Evolutionary conservation across 2,888 invertebrate species (phyloP).

Genomic region (Muschampia plurimacula): DNA sequence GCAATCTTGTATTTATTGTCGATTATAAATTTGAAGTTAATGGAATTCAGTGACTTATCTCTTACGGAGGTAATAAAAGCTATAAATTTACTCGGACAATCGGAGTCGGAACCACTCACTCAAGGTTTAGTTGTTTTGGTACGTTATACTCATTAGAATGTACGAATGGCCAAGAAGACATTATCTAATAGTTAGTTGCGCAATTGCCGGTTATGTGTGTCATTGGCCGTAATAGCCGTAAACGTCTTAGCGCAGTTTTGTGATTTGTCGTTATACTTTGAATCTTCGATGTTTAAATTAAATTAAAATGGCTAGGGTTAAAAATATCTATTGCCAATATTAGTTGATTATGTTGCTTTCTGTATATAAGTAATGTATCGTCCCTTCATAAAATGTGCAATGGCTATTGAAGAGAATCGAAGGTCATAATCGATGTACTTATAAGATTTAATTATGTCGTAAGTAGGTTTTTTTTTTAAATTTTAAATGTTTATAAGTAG

Average conservation of each 20-base stretch:
- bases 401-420: no score
- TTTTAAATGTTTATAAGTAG: no score
- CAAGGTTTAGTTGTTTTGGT: constrained; percentile 46
- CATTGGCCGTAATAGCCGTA: constrained; percentile 50
- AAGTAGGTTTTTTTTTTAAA: no score
- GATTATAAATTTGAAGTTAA: no score
- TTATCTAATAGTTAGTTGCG: constrained; percentile 69
- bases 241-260: constrained; percentile 37
- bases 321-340: no score
- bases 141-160: constrained; percentile 54
- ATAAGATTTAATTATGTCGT: no score
- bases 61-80: not conserved
- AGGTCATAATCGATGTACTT: no score
- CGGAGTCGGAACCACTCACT: constrained; percentile 28
- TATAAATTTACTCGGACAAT: constrained; percentile 6
- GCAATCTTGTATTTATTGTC: no score
- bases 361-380: no score
- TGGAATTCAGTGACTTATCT: not conserved
- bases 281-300: not conserved
- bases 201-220: constrained; percentile 61
- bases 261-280: constrained; percentile 4
- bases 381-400: no score
- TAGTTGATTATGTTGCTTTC: no score
- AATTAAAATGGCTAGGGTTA: no score
- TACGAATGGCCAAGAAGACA: constrained; percentile 54